phyloP scores from a whole-genome alignment of 1,140 invertebrate genomes.

The Achatina immaculata region DNA sequence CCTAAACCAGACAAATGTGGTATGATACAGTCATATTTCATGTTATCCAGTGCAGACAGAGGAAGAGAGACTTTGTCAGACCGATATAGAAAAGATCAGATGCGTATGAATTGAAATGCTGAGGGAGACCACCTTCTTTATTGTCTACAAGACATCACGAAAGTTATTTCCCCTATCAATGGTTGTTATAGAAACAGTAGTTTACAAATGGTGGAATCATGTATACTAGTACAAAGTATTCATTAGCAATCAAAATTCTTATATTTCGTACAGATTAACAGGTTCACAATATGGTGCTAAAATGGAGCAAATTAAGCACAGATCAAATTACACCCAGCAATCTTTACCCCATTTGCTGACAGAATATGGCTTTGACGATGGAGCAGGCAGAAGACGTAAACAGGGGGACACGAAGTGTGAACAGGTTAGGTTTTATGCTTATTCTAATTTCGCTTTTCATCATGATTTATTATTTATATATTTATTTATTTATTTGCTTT shows the following conservation, averaged over 20 bases:
- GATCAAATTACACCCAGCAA: not conserved
- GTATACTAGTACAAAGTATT: no score
- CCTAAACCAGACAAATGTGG: not conserved
- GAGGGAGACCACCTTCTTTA: no score
- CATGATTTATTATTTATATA: no score
- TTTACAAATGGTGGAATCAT: not conserved
- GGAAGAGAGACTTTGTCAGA: no score
- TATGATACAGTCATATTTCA: not conserved
- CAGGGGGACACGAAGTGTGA: not conserved
- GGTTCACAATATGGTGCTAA: not conserved
- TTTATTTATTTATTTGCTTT: no score
- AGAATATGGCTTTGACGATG: conserved; percentile 17
- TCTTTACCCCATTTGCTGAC: conserved; percentile 3
- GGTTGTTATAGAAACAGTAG: not conserved
- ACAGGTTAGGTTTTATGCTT: not conserved
- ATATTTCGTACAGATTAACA: not conserved
- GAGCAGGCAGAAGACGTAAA: not conserved
- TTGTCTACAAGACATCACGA: no score
- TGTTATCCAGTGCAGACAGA: no score
- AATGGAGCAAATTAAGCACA: not conserved
- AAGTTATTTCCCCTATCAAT: not conserved
- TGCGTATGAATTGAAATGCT: no score
- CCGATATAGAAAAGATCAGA: no score
- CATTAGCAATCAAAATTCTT: no score
- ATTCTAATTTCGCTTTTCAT: no score